These are phyloP conservation scores for Blera fallax DNA, from an alignment of 2,888 invertebrate genomes.

Conservation along the genomic window DNA sequence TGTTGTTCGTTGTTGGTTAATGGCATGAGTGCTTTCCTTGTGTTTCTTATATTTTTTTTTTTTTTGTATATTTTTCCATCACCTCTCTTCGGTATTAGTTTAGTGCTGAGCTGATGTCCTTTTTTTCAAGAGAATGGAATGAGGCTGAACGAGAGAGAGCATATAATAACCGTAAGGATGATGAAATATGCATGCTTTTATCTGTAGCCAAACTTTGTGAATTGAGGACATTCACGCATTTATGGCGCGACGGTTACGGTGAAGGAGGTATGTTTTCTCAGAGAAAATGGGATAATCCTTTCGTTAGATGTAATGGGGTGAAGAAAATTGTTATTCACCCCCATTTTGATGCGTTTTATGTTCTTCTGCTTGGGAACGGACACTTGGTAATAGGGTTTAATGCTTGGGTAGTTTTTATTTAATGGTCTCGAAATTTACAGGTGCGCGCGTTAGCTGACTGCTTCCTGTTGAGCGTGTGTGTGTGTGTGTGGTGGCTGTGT, in stretches of 20 bases:
- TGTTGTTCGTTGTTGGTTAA: conserved; percentile 69
- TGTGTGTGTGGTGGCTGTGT: background rate
- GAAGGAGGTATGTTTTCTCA: background rate
- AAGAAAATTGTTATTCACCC: conserved; percentile 71
- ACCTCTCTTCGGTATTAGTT: conserved; percentile 38
- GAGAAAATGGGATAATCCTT: conserved; percentile 67
- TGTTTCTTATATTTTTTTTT: conserved; percentile 15
- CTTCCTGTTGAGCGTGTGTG: background rate
- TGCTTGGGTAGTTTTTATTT: conserved; percentile 68
- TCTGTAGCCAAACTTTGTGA: conserved; percentile 62
- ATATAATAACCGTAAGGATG: conserved; percentile 67
- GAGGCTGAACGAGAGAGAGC: conserved; percentile 3
- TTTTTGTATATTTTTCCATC: background rate
- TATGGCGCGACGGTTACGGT: background rate
- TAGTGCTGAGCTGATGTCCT: conserved; percentile 62
- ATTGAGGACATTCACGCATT: conserved; percentile 71
- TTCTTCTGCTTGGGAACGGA: conserved; percentile 61
- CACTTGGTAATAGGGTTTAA: conserved; percentile 69
- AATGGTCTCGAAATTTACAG: conserved; percentile 71
- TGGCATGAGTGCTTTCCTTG: conserved; percentile 64
- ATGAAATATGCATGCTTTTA: conserved; percentile 65
- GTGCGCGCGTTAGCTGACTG: conserved; percentile 35
- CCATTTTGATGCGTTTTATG: conserved; percentile 70
- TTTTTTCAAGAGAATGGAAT: background rate
- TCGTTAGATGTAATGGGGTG: conserved; percentile 71